Conservation (phyloP, 1,140 invertebrate genomes). For the Hyphantria cunea region DNA sequence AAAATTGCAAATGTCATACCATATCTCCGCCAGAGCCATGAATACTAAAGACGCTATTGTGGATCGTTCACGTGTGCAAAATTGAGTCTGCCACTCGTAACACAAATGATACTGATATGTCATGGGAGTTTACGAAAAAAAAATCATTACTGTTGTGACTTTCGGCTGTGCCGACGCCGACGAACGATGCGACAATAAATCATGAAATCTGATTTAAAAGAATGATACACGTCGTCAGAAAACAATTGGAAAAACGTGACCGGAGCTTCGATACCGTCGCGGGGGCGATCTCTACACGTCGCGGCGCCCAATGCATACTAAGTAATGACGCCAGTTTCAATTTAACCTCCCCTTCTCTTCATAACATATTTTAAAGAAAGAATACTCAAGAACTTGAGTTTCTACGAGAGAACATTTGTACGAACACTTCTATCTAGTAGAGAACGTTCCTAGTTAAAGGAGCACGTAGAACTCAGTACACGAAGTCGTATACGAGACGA, state of each 20-base stretch:
- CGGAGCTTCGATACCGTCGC: constrained; percentile 56
- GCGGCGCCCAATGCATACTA: constrained; percentile 77
- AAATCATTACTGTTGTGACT: constrained; percentile 58
- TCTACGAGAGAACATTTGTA: constrained; percentile 29
- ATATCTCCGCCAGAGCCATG: constrained; percentile 67
- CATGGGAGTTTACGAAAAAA: constrained; percentile 48
- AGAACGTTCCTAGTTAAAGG: constrained; percentile 2
- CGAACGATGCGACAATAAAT: constrained; percentile 61
- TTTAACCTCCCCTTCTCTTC: constrained; percentile 65
- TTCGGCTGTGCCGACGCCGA: constrained; percentile 39
- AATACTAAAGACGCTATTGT: constrained; percentile 79
- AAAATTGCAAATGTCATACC: constrained; percentile 76
- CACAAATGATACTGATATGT: constrained; percentile 65
- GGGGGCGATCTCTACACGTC: constrained; percentile 67
- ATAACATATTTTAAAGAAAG: constrained; percentile 41
- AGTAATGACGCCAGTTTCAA: constrained; percentile 74
- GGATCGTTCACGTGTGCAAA: constrained; percentile 65
- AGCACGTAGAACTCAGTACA: constrained; percentile 28
- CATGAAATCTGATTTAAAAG: constrained; percentile 75
- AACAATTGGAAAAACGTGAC: constrained; percentile 79
- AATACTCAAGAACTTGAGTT: constrained; percentile 27
- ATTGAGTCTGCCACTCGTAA: constrained; percentile 61
- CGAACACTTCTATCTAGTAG: not conserved
- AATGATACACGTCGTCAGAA: constrained; percentile 80
- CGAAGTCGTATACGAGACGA: constrained; percentile 35